Conservation (phyloP, 2,888 invertebrate genomes). For the Microchrysa polita region DNA sequence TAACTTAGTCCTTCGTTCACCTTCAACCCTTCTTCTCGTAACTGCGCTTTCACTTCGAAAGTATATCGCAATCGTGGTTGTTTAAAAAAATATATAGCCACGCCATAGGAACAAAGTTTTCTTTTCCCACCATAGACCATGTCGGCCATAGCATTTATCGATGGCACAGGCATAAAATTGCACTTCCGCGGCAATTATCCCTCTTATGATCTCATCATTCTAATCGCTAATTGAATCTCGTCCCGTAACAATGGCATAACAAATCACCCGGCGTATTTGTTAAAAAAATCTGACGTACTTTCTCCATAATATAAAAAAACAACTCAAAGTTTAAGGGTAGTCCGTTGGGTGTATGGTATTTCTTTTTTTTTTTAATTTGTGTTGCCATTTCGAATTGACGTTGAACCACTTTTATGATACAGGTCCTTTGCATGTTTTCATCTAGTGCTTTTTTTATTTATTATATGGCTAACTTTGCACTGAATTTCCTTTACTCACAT, state of each 20-base stretch:
- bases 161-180: constrained; percentile 38
- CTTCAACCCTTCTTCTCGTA: constrained; percentile 6
- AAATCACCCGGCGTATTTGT: constrained; percentile 17
- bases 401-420: no score
- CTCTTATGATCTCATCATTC: constrained; percentile 41
- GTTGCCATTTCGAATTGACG: neutral
- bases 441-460: no score
- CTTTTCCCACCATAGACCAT: constrained; percentile 5
- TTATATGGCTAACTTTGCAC: no score
- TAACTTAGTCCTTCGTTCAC: constrained; percentile 28
- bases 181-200: constrained; percentile 40
- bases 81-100: neutral
- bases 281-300: constrained; percentile 23
- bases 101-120: neutral
- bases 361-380: neutral
- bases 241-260: constrained; percentile 35
- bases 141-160: constrained; percentile 22
- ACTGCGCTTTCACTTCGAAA: neutral
- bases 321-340: neutral
- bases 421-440: no score
- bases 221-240: constrained; percentile 43
- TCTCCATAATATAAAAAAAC: no score
- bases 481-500: no score
- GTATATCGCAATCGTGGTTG: neutral
- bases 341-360: neutral